Evolutionary conservation across 2,888 invertebrate species (phyloP).

Genomic region (Heliconius ethilla): DNA sequence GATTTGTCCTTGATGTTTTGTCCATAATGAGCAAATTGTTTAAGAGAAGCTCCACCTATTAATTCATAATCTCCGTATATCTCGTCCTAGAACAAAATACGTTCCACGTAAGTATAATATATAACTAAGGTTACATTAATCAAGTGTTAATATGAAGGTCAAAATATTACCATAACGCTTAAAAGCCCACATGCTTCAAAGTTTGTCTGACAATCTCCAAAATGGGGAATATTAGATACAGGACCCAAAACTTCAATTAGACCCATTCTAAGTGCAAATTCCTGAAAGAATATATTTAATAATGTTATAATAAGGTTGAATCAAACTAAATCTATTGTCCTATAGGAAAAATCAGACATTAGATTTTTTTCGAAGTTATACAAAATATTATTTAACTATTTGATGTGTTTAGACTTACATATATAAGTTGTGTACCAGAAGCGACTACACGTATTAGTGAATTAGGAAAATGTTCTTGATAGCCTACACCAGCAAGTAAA

Average conservation of each 20-base stretch:
- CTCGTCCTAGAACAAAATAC: not conserved
- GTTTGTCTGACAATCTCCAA: conserved; percentile 10
- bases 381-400: not conserved
- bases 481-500: conserved; percentile 65
- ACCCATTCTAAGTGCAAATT: conserved; percentile 29
- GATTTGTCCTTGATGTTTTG: conserved; percentile 48
- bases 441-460: conserved; percentile 47
- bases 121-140: not conserved
- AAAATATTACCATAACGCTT: conserved; percentile 29
- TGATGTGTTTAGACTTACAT: conserved; percentile 55
- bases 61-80: not conserved
- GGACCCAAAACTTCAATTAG: conserved; percentile 36
- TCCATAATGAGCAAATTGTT: conserved; percentile 51
- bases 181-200: conserved; percentile 24
- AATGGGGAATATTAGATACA: not conserved
- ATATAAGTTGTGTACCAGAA: conserved; percentile 54
- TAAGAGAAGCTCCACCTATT: conserved; percentile 47
- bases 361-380: not conserved
- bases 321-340: too few species aligned
- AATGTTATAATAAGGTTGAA: too few species aligned
- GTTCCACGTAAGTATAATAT: not conserved
- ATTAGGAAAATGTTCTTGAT: conserved; percentile 59
- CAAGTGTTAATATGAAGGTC: not conserved
- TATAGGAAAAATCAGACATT: not conserved
- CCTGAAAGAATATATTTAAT: conserved; percentile 13